Evolutionary conservation across 2,113 vertebrate genomes (phyloP).

Genomic region (Xiphophorus hellerii): DNA sequence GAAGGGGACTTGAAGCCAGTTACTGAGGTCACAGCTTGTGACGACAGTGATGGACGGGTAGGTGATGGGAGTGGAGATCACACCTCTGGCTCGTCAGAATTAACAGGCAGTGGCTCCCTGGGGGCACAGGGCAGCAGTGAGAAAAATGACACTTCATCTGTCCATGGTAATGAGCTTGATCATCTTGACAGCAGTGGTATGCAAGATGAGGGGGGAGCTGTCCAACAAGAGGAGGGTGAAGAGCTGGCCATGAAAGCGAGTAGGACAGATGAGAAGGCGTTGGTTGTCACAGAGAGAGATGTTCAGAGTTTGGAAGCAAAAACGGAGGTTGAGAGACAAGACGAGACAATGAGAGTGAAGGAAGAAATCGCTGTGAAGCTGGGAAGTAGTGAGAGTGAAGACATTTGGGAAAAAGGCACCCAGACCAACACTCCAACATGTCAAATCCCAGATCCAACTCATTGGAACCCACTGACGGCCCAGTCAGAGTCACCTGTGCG

Average conservation of each 20-base stretch:
- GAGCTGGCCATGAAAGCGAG: conserved; percentile 19
- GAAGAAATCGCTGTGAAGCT: conserved; percentile 32
- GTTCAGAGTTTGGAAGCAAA: conserved; percentile 22
- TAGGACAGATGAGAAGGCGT: conserved; percentile 25
- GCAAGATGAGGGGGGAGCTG: conserved; percentile 18
- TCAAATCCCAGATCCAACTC: conserved; percentile 36
- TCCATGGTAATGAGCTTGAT: conserved; percentile 32
- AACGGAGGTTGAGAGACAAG: conserved; percentile 18
- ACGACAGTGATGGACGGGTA: conserved; percentile 36
- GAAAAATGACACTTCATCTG: conserved; percentile 34
- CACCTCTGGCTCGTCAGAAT: conserved; percentile 13
- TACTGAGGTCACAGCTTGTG: conserved; percentile 1
- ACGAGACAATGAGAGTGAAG: conserved; percentile 21
- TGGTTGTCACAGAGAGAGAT: conserved; percentile 15
- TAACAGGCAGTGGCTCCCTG: conserved; percentile 16
- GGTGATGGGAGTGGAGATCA: conserved; percentile 37
- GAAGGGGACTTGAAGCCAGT: conserved; percentile 31
- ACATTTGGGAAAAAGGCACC: conserved; percentile 26
- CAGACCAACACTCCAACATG: conserved; percentile 16
- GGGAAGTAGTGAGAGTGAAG: conserved; percentile 17
- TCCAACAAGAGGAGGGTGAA: conserved; percentile 21
- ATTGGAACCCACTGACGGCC: conserved; percentile 39
- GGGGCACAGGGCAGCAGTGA: conserved; percentile 16
- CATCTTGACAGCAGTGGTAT: conserved; percentile 6
- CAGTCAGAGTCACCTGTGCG: conserved; percentile 34